Base-by-base conservation (phyloP, 2,113 vertebrate species). In the Pica pica region DNA sequence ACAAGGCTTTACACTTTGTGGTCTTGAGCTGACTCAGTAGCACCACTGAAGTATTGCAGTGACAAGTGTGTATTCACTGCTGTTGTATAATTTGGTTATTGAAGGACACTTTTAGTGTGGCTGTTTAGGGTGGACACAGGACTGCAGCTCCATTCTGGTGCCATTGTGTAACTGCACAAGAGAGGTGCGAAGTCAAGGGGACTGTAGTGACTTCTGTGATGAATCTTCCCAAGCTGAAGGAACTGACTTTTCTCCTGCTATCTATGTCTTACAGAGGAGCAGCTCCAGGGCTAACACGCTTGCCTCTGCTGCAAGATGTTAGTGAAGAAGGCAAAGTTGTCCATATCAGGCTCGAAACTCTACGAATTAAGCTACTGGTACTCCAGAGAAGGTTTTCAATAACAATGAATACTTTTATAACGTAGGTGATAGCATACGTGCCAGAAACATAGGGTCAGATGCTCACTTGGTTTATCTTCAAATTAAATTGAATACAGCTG, bases 1-100 rank as follows among this genome's bases (percentile, higher is more conserved):
- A 93, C 55, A 81, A 55, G 55, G 71, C 50, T 92, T 91, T 97
- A 88, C 77, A 89, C 57, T 97, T 89, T 93, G 86, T 86, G 81
- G 35, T 96, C 85, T 94, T 24, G 2, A 77, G 90, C 69, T 94
- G 85, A 95, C 42, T 94, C 87, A 92, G 88, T 83, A 93, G 42
- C 31, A 76, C 83, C 82, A 86, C 7, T 79, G 81, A 68, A 87
- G 87, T 86, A 80, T 64, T 22, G 24, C 39, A 37, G 81, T 73
- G 44, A 87, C 86, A 94, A 85, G 89, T 65, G 52, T 44, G 15
- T 52, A 80, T 92, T 94, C 65, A 78, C 63, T 0, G 0, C 55
- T 3, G 12, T 68, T 83, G 31, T 74, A 69, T 76, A 86, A 86
- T 67, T 95, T 94, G 70, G 53, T 90, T 92, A 69, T 49, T 59